Conservation (phyloP, 2,113 vertebrate species). For the Archilochus colubris region DNA sequence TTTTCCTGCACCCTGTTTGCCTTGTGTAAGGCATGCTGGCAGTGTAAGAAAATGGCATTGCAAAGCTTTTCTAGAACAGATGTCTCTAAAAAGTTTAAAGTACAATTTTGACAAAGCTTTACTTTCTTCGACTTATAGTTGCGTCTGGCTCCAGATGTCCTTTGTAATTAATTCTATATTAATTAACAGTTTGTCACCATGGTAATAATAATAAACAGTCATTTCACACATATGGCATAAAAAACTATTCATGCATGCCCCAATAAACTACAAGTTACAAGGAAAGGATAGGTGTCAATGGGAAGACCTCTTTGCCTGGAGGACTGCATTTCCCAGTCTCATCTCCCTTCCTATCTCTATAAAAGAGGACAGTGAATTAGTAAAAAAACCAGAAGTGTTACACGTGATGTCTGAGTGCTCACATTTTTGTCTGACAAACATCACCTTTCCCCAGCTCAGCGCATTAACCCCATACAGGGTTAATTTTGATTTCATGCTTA, state of each 20-base stretch:
- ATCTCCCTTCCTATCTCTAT: neutral
- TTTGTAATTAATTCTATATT: neutral
- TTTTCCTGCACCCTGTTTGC: neutral
- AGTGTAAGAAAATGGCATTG: neutral
- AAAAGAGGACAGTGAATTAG: neutral
- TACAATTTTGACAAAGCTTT: neutral
- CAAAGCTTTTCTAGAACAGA: neutral
- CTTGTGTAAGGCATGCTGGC: neutral
- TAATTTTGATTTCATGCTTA: neutral
- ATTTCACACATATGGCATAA: neutral
- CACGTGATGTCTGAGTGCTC: neutral
- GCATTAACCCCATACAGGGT: neutral
- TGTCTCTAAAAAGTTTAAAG: neutral
- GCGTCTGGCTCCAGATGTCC: neutral
- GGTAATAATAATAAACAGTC: neutral
- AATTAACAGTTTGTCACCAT: neutral
- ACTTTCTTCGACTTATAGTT: neutral
- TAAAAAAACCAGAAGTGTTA: neutral
- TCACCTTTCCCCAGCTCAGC: neutral
- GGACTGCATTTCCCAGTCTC: neutral
- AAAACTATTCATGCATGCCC: neutral
- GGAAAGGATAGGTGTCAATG: neutral
- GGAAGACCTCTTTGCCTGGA: neutral
- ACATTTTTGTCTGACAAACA: neutral
- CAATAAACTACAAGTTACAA: neutral